Evolutionary conservation across 92 coral and sea anemone genomes (phyloP), one percentile per base, ranked within the genome.

Genomic region (Epizoanthus illoricatus): DNA sequence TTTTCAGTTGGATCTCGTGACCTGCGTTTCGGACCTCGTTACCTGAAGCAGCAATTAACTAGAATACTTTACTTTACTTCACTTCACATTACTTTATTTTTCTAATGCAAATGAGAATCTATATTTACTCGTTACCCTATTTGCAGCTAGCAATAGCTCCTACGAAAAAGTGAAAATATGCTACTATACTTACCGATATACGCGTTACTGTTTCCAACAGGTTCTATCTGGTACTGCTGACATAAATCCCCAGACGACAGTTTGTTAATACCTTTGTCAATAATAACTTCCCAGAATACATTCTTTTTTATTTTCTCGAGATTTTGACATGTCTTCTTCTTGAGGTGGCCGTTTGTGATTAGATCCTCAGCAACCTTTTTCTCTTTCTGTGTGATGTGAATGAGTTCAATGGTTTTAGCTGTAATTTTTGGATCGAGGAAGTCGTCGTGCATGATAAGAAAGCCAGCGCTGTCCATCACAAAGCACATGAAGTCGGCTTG

Each of bases 311-410:
- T 90, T 15, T 86, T 69, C 63, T 89, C 90, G 47, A 83, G 59
- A 67, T 86, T 65, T 28, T 88, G 87, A 52, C 93, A 90, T 61
- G 73, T 49, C 47, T 39, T 83, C n/a, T 78, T 84, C 45, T 43
- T 74, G 24, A 90, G 65, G 69, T 66, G 18, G 2, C 88, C 75
- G 41, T 75, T 87, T 55, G 80, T 52, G 40, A 87, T 62, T 36
- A 90, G 74, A 60, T 90, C 90, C 21, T 84, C 64, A 19, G 93
- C 85, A 5, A 90, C 57, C 5, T 76, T 81, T 41, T 72, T 84
- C 23, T 90, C 93, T 47, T 87, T 83, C 8, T 80, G 85, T 6
- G 90, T 90, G 65, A 90, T 86, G 80, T 90, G 93, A 17, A 84
- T 71, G 69, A 74, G 81, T 56, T 84, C 81, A n/a, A 88, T 73